Conservation (phyloP, 2,797 vertebrate genomes). For the Amniataba percoides region DNA sequence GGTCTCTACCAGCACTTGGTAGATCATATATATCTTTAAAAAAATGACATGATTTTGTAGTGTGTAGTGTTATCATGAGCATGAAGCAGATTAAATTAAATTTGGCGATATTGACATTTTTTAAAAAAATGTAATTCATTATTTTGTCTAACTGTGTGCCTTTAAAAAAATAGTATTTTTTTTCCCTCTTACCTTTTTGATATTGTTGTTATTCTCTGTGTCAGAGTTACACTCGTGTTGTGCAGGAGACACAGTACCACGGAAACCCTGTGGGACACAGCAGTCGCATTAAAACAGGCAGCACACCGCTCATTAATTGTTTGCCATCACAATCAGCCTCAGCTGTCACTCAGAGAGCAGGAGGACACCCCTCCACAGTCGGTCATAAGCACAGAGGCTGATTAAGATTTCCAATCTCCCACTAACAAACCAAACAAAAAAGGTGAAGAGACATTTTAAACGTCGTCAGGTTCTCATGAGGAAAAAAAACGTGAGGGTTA, state of each 20-base stretch:
- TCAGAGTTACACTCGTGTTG: slow-evolving; percentile 84
- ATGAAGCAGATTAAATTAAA: background rate
- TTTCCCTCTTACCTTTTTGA: slow-evolving; percentile 83
- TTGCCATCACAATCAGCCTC: slow-evolving; percentile 50
- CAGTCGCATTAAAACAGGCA: slow-evolving; percentile 49
- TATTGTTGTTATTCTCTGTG: slow-evolving; percentile 79
- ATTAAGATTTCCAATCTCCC: slow-evolving; percentile 41
- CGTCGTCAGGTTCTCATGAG: slow-evolving; percentile 5
- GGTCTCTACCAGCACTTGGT: background rate
- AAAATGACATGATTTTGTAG: too few species aligned
- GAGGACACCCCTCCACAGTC: slow-evolving; percentile 30
- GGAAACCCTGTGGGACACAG: slow-evolving; percentile 81
- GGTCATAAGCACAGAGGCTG: slow-evolving; percentile 26
- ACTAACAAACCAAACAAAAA: slow-evolving; percentile 36
- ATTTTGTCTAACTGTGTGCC: background rate
- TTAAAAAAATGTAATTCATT: background rate
- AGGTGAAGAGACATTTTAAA: slow-evolving; percentile 23
- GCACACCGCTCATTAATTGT: slow-evolving; percentile 46
- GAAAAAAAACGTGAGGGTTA: background rate
- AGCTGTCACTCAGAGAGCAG: slow-evolving; percentile 55
- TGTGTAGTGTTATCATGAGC: background rate
- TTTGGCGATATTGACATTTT: background rate
- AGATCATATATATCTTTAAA: too few species aligned
- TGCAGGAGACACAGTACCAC: slow-evolving; percentile 78
- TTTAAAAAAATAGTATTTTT: slow-evolving; percentile 4